These are phyloP conservation scores for Sabatieria punctata DNA, from an alignment of 2,888 invertebrate species.

Conservation along the genomic window DNA sequence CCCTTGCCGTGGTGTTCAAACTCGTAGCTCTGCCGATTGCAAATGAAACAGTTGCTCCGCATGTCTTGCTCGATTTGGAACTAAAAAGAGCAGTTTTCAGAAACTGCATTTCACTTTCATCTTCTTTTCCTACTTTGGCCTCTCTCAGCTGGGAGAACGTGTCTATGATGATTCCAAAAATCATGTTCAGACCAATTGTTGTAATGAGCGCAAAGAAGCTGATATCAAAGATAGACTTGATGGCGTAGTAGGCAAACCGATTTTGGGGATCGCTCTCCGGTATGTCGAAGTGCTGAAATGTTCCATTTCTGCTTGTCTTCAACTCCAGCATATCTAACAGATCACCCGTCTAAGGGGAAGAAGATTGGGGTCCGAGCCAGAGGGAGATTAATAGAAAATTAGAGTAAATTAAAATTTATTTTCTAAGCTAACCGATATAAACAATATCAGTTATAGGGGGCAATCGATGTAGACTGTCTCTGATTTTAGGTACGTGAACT, in stretches of 20 bases:
- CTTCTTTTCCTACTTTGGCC: slow-evolving; percentile 32
- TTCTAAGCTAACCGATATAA: no score
- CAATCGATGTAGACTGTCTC: no score
- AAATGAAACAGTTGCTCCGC: slow-evolving; percentile 35
- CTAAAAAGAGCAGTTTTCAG: no score
- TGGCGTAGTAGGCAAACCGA: slow-evolving; percentile 24
- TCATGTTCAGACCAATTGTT: slow-evolving; percentile 36
- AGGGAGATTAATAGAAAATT: background rate
- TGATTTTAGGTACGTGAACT: no score
- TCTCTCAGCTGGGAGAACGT: slow-evolving; percentile 35
- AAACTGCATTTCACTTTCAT: no score
- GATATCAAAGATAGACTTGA: slow-evolving; percentile 32
- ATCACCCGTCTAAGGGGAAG: no score
- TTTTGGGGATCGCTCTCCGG: slow-evolving; percentile 8
- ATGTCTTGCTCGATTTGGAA: slow-evolving; percentile 32
- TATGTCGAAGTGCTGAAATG: slow-evolving; percentile 13
- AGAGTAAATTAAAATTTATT: background rate
- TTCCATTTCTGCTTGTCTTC: no score
- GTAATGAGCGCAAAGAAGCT: slow-evolving; percentile 36
- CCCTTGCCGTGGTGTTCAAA: slow-evolving; percentile 36
- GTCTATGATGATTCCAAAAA: slow-evolving; percentile 37
- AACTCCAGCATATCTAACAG: no score
- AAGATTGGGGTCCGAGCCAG: background rate
- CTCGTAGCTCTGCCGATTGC: slow-evolving; percentile 34
- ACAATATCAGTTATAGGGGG: no score